Base-by-base conservation (phyloP, 2,888 invertebrate species). In the Sisyra terminalis region DNA sequence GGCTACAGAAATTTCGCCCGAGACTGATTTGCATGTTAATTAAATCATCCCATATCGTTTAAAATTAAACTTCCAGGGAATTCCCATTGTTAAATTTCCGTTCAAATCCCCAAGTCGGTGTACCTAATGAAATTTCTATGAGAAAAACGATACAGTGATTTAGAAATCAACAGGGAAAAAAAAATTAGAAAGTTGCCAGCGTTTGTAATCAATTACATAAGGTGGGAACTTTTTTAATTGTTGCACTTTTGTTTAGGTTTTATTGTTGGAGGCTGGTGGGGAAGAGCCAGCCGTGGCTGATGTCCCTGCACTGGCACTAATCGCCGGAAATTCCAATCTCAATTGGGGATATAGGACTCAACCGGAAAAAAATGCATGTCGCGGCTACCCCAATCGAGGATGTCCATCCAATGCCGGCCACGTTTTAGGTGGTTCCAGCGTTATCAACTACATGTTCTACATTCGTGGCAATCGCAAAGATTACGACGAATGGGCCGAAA, bases 261-360 rank as follows among this genome's bases (percentile, higher is more conserved):
- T 78, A 1, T 60, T 79, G 1, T 54, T 79, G 40, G 78, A 79
- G 63, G 78, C 78, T 1, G 78, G 77, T 1, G 66, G 66, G 3
- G 78, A 79, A 53, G 77, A 78, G 54, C 78, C 78, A 0, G 67
- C 73, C 30, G 67, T 74, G 0, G 72, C 77, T 1, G 75, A 72
- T 34, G 73, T 79, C 0, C 80, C 80, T 5, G 66, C 73, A 0
- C 68, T 80, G 10, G 73, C 78, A 0, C 69, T 76, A 7, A 62
- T 61, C 5, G 57, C 78, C 2, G 73, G 67, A 43, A 56, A 66
- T 2, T 75, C 76, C 15, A 74, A 66, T 51, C 71, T 81, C 24
- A 81, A 82, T 55, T 83, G 82, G 81, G 66, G 65, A 50, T 82
- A 78, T 56, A 60, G 70, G 40, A 79, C 80, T 0, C 75, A 76